A percentile compares a stretch with the other conserved stretches of the same genome.
Conservation (phyloP, 2,888 invertebrate genomes). For the Aphidius colemani region DNA sequence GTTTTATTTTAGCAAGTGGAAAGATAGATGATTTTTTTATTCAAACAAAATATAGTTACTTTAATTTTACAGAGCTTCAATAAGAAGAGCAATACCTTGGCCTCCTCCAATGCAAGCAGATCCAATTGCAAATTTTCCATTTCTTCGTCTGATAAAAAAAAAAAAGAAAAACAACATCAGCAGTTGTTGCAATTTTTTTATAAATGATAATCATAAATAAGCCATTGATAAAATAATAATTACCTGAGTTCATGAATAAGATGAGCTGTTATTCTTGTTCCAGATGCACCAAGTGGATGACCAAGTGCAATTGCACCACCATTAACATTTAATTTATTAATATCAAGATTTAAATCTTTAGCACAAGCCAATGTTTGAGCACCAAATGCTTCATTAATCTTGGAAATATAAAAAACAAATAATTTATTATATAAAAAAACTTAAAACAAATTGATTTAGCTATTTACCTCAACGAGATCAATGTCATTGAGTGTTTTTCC, state of each 20-base stretch:
- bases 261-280: slow-evolving; percentile 89
- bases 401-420: slow-evolving; percentile 37
- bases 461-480: slow-evolving; percentile 85
- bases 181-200: too few species aligned
- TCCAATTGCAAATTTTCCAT: slow-evolving; percentile 86
- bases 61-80: slow-evolving; percentile 72
- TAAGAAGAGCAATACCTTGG: slow-evolving; percentile 92
- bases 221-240: slow-evolving; percentile 28
- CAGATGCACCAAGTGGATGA: slow-evolving; percentile 96
- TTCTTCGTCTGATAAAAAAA: slow-evolving; percentile 72
- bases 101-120: slow-evolving; percentile 99
- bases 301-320: slow-evolving; percentile 97
- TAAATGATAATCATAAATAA: too few species aligned
- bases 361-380: slow-evolving; percentile 93
- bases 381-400: slow-evolving; percentile 99
- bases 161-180: neutral
- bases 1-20: neutral
- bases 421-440: slow-evolving; percentile 5
- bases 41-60: neutral
- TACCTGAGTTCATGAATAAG: slow-evolving; percentile 90
- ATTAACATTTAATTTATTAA: slow-evolving; percentile 87
- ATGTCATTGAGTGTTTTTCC: slow-evolving; percentile 83
- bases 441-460: neutral
- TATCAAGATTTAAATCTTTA: slow-evolving; percentile 84
- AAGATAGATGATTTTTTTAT: neutral